These are phyloP conservation scores for Gonatopus flavifemur DNA, from an alignment of 1,140 invertebrate genomes.

Conservation along the genomic window DNA sequence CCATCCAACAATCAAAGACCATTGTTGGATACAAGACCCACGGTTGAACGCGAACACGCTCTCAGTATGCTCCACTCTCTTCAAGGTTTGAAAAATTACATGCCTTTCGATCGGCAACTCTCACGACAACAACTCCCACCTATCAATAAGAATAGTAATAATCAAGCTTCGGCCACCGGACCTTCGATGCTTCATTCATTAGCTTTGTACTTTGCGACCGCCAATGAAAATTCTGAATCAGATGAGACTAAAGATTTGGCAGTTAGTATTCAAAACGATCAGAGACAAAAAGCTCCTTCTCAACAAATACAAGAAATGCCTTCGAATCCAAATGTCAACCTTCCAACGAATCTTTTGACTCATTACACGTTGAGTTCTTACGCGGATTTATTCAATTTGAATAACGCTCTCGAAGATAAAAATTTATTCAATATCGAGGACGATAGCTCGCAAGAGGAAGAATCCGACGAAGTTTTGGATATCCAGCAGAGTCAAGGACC, in stretches of 20 bases:
- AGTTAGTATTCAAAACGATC: slow-evolving; percentile 33
- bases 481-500: slow-evolving; percentile 65
- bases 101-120: slow-evolving; percentile 17
- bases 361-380: slow-evolving; percentile 51
- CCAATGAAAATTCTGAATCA: slow-evolving; percentile 64
- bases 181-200: slow-evolving; percentile 75
- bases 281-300: slow-evolving; percentile 5
- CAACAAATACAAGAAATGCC: slow-evolving; percentile 14
- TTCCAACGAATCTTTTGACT: slow-evolving; percentile 45
- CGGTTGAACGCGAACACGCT: slow-evolving; percentile 49
- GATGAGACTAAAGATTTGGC: slow-evolving; percentile 32
- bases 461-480: slow-evolving; percentile 59
- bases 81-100: slow-evolving; percentile 42
- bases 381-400: slow-evolving; percentile 52
- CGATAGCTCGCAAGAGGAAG: slow-evolving; percentile 45
- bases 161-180: slow-evolving; percentile 64
- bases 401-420: slow-evolving; percentile 46
- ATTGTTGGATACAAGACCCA: slow-evolving; percentile 34
- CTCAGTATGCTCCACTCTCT: slow-evolving; percentile 51
- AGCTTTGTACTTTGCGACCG: slow-evolving; percentile 75
- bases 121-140: neutral
- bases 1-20: slow-evolving; percentile 20
- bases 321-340: slow-evolving; percentile 39
- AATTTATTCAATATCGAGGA: slow-evolving; percentile 40
- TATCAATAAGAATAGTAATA: too few species aligned